Evolutionary conservation across 37 sponge, comb jelly and placozoan species (phyloP).

Genomic region (Haliclona indistincta): DNA sequence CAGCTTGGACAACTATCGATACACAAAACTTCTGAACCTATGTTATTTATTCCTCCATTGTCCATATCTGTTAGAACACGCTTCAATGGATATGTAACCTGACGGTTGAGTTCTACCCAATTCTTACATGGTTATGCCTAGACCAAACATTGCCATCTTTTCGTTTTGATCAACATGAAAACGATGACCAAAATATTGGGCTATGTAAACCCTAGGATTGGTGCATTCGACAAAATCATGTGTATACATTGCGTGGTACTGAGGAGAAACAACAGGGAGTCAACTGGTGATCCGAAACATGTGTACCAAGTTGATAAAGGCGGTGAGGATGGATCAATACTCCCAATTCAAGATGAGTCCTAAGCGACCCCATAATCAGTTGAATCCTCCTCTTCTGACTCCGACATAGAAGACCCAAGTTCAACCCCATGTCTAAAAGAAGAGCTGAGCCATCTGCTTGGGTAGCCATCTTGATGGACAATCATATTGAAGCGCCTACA

Average conservation of each 20-base stretch:
- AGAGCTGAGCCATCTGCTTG: no score
- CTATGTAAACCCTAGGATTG: conserved; percentile 44
- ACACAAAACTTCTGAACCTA: not conserved
- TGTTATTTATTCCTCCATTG: not conserved
- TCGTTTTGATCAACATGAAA: conserved; percentile 60
- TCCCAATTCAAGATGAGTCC: conserved; percentile 32
- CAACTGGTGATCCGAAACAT: not conserved
- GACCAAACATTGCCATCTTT: conserved; percentile 50
- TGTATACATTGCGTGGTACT: not conserved
- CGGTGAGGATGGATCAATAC: no score
- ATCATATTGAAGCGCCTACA: no score
- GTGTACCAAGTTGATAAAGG: not conserved
- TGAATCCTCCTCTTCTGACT: not conserved
- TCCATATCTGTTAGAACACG: not conserved
- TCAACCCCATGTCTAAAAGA: no score
- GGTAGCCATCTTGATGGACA: no score
- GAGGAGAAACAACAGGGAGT: not conserved
- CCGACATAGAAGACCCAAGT: no score
- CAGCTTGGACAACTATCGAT: not conserved
- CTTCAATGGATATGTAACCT: conserved; percentile 2
- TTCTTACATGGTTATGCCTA: conserved; percentile 9
- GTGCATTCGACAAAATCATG: conserved; percentile 2
- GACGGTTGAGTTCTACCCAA: not conserved
- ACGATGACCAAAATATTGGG: conserved; percentile 61
- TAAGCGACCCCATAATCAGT: not conserved